These are phyloP conservation scores for Cheilosia variabilis DNA, from an alignment of 2,888 invertebrate species.

Conservation along the genomic window DNA sequence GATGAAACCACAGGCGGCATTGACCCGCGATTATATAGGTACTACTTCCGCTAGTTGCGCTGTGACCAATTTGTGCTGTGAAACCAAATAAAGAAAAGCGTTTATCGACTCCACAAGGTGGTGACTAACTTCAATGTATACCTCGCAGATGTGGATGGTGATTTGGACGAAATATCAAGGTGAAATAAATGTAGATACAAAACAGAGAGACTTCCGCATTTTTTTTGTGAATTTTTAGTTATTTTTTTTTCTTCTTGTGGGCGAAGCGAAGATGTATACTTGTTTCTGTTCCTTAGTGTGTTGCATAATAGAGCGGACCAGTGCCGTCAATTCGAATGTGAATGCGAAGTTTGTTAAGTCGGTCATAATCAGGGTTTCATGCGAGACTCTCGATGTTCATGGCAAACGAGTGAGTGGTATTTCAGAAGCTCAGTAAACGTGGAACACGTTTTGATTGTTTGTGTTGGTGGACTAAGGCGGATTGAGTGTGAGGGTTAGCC, in stretches of 20 bases:
- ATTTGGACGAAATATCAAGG: slow-evolving; percentile 58
- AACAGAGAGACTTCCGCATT: slow-evolving; percentile 40
- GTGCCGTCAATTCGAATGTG: neutral
- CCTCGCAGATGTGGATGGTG: neutral
- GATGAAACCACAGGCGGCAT: neutral
- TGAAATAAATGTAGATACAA: slow-evolving; percentile 50
- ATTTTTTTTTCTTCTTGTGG: neutral
- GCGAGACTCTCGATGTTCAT: neutral
- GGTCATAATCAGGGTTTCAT: neutral
- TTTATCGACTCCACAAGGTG: slow-evolving; percentile 8
- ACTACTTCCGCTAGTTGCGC: neutral
- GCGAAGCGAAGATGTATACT: neutral
- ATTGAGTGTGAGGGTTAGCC: neutral
- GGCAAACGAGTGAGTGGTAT: slow-evolving; percentile 6
- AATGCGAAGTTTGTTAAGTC: neutral
- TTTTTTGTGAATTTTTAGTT: too few relatives aligned
- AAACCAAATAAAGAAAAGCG: slow-evolving; percentile 21
- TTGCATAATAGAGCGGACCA: neutral
- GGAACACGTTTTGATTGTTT: slow-evolving; percentile 15
- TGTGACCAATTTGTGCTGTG: neutral
- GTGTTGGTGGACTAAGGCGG: neutral
- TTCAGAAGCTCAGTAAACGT: neutral
- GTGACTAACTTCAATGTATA: slow-evolving; percentile 11
- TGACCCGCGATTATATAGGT: slow-evolving; percentile 7
- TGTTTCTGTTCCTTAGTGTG: slow-evolving; percentile 23